Conservation (phyloP, 2,797 vertebrate species). For the Sebastes minor region DNA sequence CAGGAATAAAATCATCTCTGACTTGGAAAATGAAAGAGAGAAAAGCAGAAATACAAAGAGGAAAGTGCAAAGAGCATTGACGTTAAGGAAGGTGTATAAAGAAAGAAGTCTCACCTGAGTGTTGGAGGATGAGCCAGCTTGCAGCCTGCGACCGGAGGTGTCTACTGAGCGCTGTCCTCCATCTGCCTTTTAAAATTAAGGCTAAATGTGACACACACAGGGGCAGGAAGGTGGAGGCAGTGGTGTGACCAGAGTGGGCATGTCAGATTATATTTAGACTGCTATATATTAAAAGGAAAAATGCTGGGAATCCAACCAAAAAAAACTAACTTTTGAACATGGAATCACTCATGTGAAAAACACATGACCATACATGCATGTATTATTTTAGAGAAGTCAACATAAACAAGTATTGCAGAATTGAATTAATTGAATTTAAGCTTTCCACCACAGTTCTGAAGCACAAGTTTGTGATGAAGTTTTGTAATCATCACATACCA, state of each 20-base stretch:
- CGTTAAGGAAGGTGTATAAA: not conserved
- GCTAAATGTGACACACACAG: conserved; percentile 19
- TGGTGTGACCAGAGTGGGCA: conserved; percentile 47
- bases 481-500: too few species aligned
- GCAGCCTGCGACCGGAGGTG: not conserved
- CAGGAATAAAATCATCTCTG: not conserved
- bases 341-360: not conserved
- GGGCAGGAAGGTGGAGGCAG: conserved; percentile 26
- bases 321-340: too few species aligned
- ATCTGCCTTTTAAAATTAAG: conserved; percentile 54
- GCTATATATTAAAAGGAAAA: conserved; percentile 31
- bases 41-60: not conserved
- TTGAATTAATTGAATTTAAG: too few species aligned
- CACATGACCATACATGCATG: too few species aligned
- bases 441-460: too few species aligned
- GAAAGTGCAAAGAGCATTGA: not conserved
- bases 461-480: too few species aligned
- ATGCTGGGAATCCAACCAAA: not conserved
- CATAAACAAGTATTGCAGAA: too few species aligned
- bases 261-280: conserved; percentile 38
- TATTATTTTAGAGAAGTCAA: too few species aligned
- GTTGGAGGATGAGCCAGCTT: not conserved
- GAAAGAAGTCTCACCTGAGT: conserved; percentile 16
- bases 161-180: conserved; percentile 1
- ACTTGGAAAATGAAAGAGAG: not conserved